Conservation (phyloP, 53 echinoderm and acorn worm species). For the Astropecten irregularis region DNA sequence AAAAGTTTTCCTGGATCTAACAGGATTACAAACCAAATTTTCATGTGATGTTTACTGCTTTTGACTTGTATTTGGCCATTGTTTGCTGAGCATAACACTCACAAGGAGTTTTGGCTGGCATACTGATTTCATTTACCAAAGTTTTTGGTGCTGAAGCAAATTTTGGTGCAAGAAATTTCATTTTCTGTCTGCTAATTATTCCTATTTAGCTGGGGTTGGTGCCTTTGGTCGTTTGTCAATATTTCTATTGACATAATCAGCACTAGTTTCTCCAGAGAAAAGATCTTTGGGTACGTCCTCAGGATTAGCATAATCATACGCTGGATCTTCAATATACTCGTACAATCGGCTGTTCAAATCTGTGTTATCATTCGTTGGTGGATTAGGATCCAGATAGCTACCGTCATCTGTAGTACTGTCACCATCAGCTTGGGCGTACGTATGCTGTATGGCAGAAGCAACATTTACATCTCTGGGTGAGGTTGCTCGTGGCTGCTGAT, state of each 20-base stretch:
- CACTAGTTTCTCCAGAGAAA: background rate
- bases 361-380: background rate
- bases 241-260: background rate
- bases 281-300: background rate
- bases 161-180: too few relatives aligned
- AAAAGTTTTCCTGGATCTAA: too few relatives aligned
- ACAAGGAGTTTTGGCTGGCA: too few relatives aligned
- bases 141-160: too few relatives aligned
- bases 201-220: background rate
- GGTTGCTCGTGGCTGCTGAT: background rate
- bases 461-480: background rate
- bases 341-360: background rate
- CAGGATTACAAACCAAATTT: too few relatives aligned
- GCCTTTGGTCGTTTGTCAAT: background rate
- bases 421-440: too few relatives aligned
- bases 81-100: too few relatives aligned
- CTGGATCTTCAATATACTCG: background rate
- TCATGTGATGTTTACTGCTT: too few relatives aligned
- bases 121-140: too few relatives aligned
- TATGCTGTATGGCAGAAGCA: background rate
- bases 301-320: background rate
- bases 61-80: too few relatives aligned
- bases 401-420: background rate
- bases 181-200: background rate
- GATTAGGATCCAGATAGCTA: background rate